Conservation (phyloP, 1,140 invertebrate species). For the Drosophila novamexicana region DNA sequence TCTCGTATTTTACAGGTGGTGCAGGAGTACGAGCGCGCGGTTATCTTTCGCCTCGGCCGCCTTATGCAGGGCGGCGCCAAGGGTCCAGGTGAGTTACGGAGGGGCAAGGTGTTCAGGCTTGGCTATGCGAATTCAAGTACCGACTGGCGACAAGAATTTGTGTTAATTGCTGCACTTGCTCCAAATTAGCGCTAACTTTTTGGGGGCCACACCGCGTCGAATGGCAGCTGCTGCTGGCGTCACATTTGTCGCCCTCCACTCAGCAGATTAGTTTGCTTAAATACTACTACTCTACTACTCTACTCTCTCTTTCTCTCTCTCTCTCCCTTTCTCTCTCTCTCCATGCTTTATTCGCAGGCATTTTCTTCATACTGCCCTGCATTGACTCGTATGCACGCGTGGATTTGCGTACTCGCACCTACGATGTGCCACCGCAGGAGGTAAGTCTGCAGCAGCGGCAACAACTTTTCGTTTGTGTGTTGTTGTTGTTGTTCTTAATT, state of each 20-base stretch:
- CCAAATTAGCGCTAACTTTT: constrained; percentile 71
- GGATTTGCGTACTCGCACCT: constrained; percentile 95
- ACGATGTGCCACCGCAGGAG: constrained; percentile 98
- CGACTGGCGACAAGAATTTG: constrained; percentile 66
- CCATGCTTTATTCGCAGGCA: constrained; percentile 86
- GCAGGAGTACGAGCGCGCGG: constrained; percentile 95
- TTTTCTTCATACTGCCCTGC: constrained; percentile 97
- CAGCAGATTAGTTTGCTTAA: constrained; percentile 1
- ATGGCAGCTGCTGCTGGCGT: not conserved
- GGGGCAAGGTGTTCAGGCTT: constrained; percentile 1
- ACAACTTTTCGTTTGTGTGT: constrained; percentile 43
- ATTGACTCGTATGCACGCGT: constrained; percentile 96
- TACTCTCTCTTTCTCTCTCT: not conserved
- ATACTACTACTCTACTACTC: not conserved
- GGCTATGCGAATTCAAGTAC: constrained; percentile 79
- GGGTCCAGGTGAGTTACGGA: constrained; percentile 90
- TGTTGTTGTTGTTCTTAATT: constrained; percentile 53
- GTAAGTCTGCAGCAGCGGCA: constrained; percentile 85
- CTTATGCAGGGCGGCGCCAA: constrained; percentile 95
- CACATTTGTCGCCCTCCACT: not conserved
- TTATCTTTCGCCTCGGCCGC: constrained; percentile 95
- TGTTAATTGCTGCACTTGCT: constrained; percentile 84
- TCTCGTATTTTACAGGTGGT: constrained; percentile 88
- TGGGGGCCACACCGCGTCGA: constrained; percentile 17
- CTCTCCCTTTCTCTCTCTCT: constrained; percentile 14